phyloP scores from a whole-genome alignment of 1,140 invertebrate genomes.

The Sycophaga agraensis region DNA sequence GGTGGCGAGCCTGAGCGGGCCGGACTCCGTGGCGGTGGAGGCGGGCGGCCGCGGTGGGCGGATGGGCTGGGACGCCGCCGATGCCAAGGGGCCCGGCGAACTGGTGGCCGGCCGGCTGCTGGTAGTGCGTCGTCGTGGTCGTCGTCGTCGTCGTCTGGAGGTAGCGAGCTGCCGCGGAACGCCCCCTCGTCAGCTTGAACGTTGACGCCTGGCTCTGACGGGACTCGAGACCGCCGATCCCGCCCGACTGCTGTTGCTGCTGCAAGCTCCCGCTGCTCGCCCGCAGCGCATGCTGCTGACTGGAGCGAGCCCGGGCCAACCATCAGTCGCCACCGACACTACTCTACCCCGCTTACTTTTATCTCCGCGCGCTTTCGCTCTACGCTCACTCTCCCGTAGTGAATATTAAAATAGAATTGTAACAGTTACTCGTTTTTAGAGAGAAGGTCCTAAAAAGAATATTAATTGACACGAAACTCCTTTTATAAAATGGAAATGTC shows the following conservation, averaged over 20 bases:
- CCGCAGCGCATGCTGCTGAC: slow-evolving; percentile 25
- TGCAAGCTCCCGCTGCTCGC: slow-evolving; percentile 30
- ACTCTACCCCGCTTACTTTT: too few relatives aligned
- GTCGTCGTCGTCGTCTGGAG: slow-evolving; percentile 47
- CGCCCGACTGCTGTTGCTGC: slow-evolving; percentile 20
- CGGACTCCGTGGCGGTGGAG: slow-evolving; percentile 38
- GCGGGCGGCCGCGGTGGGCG: slow-evolving; percentile 27
- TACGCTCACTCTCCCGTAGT: too few relatives aligned
- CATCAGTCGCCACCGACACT: too few relatives aligned
- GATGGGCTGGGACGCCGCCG: slow-evolving; percentile 8
- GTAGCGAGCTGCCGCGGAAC: slow-evolving; percentile 47
- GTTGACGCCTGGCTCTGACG: slow-evolving; percentile 38
- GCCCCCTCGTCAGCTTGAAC: slow-evolving; percentile 58
- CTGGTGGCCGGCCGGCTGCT: slow-evolving; percentile 20
- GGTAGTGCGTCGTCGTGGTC: slow-evolving; percentile 46
- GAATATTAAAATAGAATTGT: not conserved
- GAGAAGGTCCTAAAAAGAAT: not conserved
- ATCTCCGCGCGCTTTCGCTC: too few relatives aligned
- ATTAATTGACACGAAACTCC: too few relatives aligned
- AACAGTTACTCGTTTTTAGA: not conserved
- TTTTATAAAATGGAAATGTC: too few relatives aligned
- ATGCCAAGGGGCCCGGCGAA: slow-evolving; percentile 1
- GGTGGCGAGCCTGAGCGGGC: slow-evolving; percentile 40
- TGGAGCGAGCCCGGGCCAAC: not conserved
- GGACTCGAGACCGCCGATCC: slow-evolving; percentile 25